Base-by-base conservation (phyloP, 1,140 invertebrate genomes). In the Bombyx mandarina region DNA sequence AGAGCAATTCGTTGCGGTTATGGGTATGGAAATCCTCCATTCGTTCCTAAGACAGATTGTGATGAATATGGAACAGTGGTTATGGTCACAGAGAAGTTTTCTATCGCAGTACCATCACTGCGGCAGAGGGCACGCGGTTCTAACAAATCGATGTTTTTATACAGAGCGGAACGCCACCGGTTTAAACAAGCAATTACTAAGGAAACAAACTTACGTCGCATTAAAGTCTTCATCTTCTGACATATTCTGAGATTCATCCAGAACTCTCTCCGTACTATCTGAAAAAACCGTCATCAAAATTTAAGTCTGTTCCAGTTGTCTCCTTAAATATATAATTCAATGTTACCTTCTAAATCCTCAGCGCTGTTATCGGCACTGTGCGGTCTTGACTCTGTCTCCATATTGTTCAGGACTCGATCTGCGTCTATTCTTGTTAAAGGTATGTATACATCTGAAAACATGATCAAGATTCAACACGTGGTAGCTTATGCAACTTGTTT, bases 351-450 rank as follows among this genome's bases (percentile, higher is more conserved):
- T 6, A 79, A 48, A 9, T 73, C 64, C 26, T 79, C 74, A 18
- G 63, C 48, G 55, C 68, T 77, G 18, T 76, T 49, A 7, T 56
- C 54, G 3, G 35, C 46, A 42, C 22, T 45, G 9, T 49, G 26
- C 7, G 26, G n/a, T 8, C 9, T 12, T 3, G 45, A 35, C 5
- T 48, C 54, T 3, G 5, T 60, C 8, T 71, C 67, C 26, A 58
- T 52, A 18, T 66, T 58, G 22, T 71, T 60, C 1, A 52, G 58
- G 8, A 66, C 46, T 43, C n/a, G 18, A 7, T 10, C 18, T 35
- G 68, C 67, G 58, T 84, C 77, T 69, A 85, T 80, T 61, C 82
- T 71, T 49, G 78, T 79, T n/a, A 85, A 47, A 0, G 78, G 79
- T 54, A 85, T 81, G 53, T 79, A 82, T 9, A 84, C 69, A 69